phyloP scores from a whole-genome alignment of 2,797 vertebrate genomes.

The Tarsius wallacei region DNA sequence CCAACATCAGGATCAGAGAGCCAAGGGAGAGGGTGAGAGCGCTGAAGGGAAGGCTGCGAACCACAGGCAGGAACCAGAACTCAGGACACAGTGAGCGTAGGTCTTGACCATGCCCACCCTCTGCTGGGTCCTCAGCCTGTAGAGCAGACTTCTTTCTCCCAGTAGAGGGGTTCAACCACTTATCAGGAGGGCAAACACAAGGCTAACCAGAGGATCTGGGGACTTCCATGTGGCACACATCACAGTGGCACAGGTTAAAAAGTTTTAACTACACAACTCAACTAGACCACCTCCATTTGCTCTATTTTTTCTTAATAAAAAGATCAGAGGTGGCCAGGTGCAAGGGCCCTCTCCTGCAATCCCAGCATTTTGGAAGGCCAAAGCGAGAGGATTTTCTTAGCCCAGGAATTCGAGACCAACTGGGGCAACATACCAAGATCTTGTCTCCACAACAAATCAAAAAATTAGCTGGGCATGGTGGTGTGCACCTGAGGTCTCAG shows the following conservation, averaged over 20 bases:
- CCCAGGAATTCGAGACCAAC: too few species aligned
- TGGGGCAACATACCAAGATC: too few species aligned
- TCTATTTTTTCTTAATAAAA: slow-evolving; percentile 44
- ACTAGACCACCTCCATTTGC: not conserved
- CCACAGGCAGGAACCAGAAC: not conserved
- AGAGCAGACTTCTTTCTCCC: not conserved
- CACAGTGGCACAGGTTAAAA: not conserved
- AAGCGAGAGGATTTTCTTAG: too few species aligned
- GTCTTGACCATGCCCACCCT: not conserved
- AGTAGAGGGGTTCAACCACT: not conserved
- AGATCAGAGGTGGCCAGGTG: too few species aligned
- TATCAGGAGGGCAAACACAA: not conserved
- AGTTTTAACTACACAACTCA: not conserved
- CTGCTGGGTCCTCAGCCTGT: not conserved
- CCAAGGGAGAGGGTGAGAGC: not conserved
- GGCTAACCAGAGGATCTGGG: not conserved
- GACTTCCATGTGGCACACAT: not conserved
- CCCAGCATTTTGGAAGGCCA: too few species aligned
- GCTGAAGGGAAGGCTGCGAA: not conserved
- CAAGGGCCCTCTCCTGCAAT: too few species aligned
- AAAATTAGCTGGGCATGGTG: too few species aligned
- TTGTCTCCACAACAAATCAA: too few species aligned
- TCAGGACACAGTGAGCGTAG: not conserved
- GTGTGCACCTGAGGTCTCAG: too few species aligned
- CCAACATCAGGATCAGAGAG: not conserved